Conservation (phyloP, 2,797 vertebrate species). For the Lepus oiostolus region DNA sequence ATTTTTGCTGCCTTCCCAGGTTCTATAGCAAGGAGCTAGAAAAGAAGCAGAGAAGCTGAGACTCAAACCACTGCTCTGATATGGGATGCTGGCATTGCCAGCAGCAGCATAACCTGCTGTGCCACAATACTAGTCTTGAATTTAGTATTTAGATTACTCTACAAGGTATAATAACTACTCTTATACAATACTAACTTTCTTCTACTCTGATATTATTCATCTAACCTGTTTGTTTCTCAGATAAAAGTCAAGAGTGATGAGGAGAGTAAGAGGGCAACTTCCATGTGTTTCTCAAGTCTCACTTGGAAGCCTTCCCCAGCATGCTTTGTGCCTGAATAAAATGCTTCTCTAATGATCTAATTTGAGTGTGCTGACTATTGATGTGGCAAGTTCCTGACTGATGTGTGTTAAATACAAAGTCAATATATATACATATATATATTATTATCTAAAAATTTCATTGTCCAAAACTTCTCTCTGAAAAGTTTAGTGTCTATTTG, state of each 20-base stretch:
- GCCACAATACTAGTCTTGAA: no score
- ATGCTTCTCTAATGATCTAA: background rate
- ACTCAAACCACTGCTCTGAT: no score
- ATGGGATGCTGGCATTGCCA: no score
- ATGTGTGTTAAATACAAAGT: background rate
- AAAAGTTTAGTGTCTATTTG: background rate
- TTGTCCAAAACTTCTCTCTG: background rate
- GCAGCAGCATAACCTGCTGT: no score
- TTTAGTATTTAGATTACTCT: background rate
- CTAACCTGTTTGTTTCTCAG: background rate
- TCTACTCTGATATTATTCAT: background rate
- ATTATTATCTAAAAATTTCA: background rate
- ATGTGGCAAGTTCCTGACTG: background rate
- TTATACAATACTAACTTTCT: background rate
- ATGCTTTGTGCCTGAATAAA: background rate
- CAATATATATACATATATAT: background rate
- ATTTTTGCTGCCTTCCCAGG: no score
- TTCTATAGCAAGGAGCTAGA: no score
- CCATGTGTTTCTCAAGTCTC: background rate
- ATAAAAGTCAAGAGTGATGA: background rate
- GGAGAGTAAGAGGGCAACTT: background rate
- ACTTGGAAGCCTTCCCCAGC: background rate
- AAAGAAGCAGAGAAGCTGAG: no score
- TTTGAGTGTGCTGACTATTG: background rate
- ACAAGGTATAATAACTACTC: background rate